Conservation (phyloP, 2,113 vertebrate genomes). For the Hippocampus comes region DNA sequence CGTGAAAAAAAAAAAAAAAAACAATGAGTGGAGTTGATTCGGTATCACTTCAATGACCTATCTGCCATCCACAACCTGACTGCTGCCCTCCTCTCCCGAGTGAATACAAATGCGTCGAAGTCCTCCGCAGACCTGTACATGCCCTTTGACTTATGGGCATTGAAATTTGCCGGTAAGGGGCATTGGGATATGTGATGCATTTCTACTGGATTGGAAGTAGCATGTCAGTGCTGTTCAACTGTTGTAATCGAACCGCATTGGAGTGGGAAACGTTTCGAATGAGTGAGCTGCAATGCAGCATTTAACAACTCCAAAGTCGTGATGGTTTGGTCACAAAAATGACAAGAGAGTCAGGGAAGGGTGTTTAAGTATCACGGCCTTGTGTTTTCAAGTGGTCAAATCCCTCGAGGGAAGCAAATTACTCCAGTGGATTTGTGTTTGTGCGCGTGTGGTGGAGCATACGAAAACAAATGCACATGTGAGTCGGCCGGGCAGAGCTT, state of each 20-base stretch:
- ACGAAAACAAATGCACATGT: constrained; percentile 53
- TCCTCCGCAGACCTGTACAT: too few species aligned
- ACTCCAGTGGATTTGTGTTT: constrained; percentile 9
- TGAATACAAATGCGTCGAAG: too few species aligned
- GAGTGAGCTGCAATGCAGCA: constrained; percentile 3
- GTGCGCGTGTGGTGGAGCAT: constrained; percentile 11
- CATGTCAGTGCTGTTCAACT: too few species aligned
- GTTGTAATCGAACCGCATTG: neutral
- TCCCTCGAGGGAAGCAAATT: constrained; percentile 59
- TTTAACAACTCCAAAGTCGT: constrained; percentile 36
- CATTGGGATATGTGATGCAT: too few species aligned
- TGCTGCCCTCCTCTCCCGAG: too few species aligned
- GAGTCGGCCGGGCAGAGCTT: constrained; percentile 60
- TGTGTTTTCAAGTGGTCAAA: constrained; percentile 52
- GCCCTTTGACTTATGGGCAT: too few species aligned
- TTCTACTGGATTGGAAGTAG: too few species aligned
- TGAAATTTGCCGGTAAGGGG: too few species aligned
- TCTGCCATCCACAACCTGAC: too few species aligned
- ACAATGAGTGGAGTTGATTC: too few species aligned
- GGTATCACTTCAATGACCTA: too few species aligned
- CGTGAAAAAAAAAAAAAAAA: too few species aligned
- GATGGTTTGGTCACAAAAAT: constrained; percentile 50
- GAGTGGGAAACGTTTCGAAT: neutral
- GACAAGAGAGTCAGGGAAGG: constrained; percentile 38
- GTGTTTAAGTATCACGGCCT: constrained; percentile 54